Evolutionary conservation across 2,888 invertebrate species (phyloP).

Genomic region (Ormyrus thymus): DNA sequence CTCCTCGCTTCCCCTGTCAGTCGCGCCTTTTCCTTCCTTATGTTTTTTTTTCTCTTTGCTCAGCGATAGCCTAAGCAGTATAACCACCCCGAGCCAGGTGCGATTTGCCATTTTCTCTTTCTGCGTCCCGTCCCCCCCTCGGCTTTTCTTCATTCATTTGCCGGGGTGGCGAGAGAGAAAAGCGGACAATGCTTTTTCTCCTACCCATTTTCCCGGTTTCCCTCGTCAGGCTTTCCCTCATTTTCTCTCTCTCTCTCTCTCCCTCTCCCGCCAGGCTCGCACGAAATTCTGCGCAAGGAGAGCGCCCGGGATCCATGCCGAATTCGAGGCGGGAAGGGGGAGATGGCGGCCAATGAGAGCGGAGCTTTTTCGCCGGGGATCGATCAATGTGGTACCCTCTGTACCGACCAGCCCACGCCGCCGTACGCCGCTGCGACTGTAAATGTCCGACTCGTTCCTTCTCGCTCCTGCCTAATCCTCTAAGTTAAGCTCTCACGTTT

Average conservation of each 20-base stretch:
- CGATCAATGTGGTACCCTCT: conserved; percentile 73
- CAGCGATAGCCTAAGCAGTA: conserved; percentile 18
- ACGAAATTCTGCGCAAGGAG: conserved; percentile 56
- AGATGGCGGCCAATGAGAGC: conserved; percentile 68
- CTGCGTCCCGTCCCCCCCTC: conserved; percentile 4
- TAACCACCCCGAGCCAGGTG: not conserved
- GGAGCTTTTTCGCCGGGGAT: conserved; percentile 64
- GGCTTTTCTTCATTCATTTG: conserved; percentile 47
- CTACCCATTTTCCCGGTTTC: conserved; percentile 41
- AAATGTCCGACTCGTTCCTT: conserved; percentile 3
- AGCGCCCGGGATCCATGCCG: conserved; percentile 60
- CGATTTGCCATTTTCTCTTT: conserved; percentile 49
- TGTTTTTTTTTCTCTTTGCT: conserved; percentile 51
- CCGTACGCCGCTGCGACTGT: not conserved
- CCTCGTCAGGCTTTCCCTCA: conserved; percentile 44
- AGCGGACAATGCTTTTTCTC: conserved; percentile 43
- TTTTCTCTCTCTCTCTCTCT: conserved; percentile 31
- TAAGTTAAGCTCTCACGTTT: conserved; percentile 37
- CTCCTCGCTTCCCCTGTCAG: conserved; percentile 27
- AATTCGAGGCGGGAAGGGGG: conserved; percentile 56
- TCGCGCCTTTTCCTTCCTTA: conserved; percentile 20
- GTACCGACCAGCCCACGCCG: conserved; percentile 67
- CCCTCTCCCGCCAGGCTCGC: conserved; percentile 16
- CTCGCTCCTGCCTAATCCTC: conserved; percentile 52
- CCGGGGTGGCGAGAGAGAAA: conserved; percentile 10